phyloP scores from a whole-genome alignment of 1,140 invertebrate genomes.

The Drosophila mayri region DNA sequence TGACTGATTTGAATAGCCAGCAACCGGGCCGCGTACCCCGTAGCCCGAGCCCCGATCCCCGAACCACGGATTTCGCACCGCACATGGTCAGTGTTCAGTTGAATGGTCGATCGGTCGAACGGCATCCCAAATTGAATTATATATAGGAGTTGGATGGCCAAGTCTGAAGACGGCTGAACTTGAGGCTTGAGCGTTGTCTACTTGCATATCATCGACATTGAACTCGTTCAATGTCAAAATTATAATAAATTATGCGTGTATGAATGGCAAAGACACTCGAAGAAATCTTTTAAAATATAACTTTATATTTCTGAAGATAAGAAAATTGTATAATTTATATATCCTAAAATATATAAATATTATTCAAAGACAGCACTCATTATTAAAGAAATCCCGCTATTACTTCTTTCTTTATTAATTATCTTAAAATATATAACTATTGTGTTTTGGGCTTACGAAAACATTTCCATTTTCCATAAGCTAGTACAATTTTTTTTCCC shows the following conservation, averaged over 20 bases:
- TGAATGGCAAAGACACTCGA: conserved; percentile 1
- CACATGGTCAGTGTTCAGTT: conserved; percentile 47
- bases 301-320: too few species aligned
- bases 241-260: conserved; percentile 77
- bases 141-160: conserved; percentile 39
- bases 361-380: neutral
- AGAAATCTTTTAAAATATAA: neutral
- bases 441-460: neutral
- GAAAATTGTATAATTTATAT: neutral
- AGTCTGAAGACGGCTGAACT: conserved; percentile 40
- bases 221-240: conserved; percentile 81
- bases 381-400: neutral
- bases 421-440: neutral
- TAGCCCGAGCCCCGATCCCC: too few species aligned
- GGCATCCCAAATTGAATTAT: conserved; percentile 49
- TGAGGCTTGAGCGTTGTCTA: conserved; percentile 36
- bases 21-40: neutral
- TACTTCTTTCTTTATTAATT: neutral
- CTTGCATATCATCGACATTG: conserved; percentile 77
- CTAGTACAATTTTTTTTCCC: neutral
- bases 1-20: conserved; percentile 58
- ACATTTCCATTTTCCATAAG: neutral
- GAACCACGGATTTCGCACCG: conserved; percentile 18
- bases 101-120: conserved; percentile 48
- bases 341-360: neutral